A percentile compares a stretch with the other conserved stretches of the same genome.
Conservation (phyloP, 2,888 invertebrate genomes). For the Noctua janthe region DNA sequence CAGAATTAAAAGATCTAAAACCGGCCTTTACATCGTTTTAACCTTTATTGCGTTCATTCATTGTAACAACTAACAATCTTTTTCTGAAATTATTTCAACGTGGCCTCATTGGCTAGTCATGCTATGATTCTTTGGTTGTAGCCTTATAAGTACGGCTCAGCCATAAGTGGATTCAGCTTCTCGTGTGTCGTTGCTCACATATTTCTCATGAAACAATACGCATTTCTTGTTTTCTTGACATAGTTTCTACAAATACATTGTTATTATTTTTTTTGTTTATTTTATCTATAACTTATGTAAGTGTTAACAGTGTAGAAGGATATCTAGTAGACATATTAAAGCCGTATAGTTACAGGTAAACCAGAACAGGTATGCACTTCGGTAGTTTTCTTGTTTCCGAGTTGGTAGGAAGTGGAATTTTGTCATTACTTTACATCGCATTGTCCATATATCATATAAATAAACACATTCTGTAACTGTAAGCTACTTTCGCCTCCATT, state of each 20-base stretch:
- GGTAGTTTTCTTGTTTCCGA: background rate
- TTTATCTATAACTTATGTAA: background rate
- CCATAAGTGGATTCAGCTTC: slow-evolving; percentile 44
- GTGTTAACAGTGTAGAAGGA: background rate
- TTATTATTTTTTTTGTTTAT: background rate
- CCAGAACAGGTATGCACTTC: background rate
- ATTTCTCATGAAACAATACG: background rate
- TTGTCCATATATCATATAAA: background rate
- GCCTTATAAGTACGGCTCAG: slow-evolving; percentile 38
- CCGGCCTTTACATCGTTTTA: background rate
- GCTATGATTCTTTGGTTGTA: background rate
- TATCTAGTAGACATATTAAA: background rate
- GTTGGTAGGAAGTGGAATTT: background rate
- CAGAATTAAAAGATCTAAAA: background rate
- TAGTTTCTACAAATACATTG: background rate
- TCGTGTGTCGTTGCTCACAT: background rate
- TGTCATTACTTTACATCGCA: background rate
- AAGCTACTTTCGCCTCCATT: slow-evolving; percentile 4
- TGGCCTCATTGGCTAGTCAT: background rate
- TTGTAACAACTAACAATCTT: background rate
- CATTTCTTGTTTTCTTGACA: background rate
- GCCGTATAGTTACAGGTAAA: background rate
- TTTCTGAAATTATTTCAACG: slow-evolving; percentile 7
- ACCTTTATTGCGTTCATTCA: background rate
- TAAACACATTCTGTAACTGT: background rate